Evolutionary conservation across 2,888 invertebrate species (phyloP), one percentile per base, ranked within the genome.

Genomic region (Lithophane semibrunnea): DNA sequence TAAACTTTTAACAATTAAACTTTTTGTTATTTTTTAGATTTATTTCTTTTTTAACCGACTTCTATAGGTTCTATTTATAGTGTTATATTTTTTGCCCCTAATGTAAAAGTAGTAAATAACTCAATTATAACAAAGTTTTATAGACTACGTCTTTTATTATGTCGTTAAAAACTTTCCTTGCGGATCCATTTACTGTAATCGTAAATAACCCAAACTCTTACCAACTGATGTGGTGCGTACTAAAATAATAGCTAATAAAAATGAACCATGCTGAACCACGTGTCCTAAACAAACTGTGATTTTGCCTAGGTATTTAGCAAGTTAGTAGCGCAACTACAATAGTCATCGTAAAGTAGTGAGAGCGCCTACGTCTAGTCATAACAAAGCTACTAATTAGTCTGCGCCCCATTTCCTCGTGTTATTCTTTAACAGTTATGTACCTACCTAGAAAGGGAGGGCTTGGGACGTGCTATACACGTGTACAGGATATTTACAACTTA

Each of bases 161-260:
- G 72, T 82, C 82, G 87, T 84, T 88, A 87, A 86, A 84, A 87
- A 84, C 74, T 88, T 84, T 77, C 73, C 76, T 77, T 69, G 71
- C 76, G 79, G 63, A 76, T 79, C 79, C 88, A 86, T 86, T 86
- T 84, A 78, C 84, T 68, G 79, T 86, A 84, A 87, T 84, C 84
- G 86, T 87, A 87, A 86, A 88, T 87, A 85, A 70, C 47, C 65
- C 13, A 76, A 85, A 83, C 77, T 86, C 85, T 80, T 85, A 81
- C 68, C 69, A 80, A 77, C 70, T 80, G 67, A 85, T 78, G 77
- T 77, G 71, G 81, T 80, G 65, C 73, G 79, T 78, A 80, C 75
- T 73, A 77, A 85, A 88, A 71, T 80, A 83, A 83, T 85, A 78
- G 78, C 60, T 76, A 75, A 77, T 84, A 88, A 86, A 88, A 87